These are phyloP conservation scores for Synodontis membranacea DNA, from an alignment of 2,113 vertebrate genomes.

Conservation along the genomic window DNA sequence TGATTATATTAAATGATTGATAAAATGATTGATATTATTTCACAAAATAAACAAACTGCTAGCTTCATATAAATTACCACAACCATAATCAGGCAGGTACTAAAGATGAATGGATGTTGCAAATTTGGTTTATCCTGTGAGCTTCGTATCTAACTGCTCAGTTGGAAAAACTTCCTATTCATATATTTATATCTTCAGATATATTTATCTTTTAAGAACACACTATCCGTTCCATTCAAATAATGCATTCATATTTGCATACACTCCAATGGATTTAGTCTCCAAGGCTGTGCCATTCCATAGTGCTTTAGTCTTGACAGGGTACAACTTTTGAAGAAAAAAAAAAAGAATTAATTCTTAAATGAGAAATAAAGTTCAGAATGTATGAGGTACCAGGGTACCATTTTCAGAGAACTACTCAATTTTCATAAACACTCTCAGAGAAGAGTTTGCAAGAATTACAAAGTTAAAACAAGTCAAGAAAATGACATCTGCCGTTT, in stretches of 20 bases:
- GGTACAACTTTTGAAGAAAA: not conserved
- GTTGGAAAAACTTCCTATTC: not conserved
- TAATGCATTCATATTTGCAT: not conserved
- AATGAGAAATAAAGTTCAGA: not conserved
- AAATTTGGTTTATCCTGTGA: not conserved
- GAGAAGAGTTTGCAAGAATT: not conserved
- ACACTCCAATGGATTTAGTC: not conserved
- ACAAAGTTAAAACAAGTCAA: not conserved
- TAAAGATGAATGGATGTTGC: not conserved
- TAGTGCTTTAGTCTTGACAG: not conserved
- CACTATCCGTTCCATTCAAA: not conserved
- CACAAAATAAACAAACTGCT: not conserved
- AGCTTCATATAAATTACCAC: not conserved
- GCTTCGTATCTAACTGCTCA: not conserved
- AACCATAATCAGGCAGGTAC: not conserved
- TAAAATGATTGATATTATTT: not conserved
- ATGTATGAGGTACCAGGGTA: not conserved
- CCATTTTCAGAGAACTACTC: not conserved
- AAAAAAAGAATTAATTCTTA: not conserved
- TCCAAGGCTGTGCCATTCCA: not conserved
- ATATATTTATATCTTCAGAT: not conserved
- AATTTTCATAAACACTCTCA: not conserved
- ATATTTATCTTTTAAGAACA: not conserved
- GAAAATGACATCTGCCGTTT: slow-evolving; percentile 27
- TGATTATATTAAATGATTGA: too few species aligned